These are phyloP conservation scores for Lophotis ruficrista DNA, from an alignment of 2,113 vertebrate genomes.

Conservation along the genomic window DNA sequence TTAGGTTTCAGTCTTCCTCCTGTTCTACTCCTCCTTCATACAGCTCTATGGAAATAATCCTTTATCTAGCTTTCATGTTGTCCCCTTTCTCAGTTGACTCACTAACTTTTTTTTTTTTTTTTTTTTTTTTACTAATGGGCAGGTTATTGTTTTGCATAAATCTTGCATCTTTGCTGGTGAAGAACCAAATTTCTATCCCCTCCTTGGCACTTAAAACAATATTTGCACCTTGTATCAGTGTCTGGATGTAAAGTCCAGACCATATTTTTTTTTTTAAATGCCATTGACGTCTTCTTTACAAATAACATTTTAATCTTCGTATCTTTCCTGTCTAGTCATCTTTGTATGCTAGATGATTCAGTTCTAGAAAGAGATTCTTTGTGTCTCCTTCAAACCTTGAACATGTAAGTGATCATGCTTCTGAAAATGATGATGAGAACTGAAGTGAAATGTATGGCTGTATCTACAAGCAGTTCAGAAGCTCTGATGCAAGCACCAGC, in stretches of 20 bases:
- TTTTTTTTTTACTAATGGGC: neutral
- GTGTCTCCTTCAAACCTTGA: neutral
- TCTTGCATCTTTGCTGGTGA: neutral
- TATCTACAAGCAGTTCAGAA: neutral
- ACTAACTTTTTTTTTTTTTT: neutral
- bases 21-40: neutral
- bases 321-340: constrained; percentile 4
- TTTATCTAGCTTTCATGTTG: neutral
- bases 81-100: neutral
- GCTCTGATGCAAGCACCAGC: neutral
- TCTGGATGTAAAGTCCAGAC: neutral
- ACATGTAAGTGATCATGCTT: neutral
- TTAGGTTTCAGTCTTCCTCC: neutral
- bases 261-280: neutral
- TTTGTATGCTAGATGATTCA: neutral
- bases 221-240: neutral
- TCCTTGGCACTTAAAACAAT: neutral
- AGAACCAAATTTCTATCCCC: neutral
- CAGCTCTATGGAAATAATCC: neutral
- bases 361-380: neutral
- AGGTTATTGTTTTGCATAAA: neutral
- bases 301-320: neutral
- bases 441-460: neutral
- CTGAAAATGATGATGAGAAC: neutral
- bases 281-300: neutral